A percentile compares a stretch with the other conserved stretches of the same genome.
Evolutionary conservation across 2,797 vertebrate genomes (phyloP).

Genomic region (Squalus acanthias): DNA sequence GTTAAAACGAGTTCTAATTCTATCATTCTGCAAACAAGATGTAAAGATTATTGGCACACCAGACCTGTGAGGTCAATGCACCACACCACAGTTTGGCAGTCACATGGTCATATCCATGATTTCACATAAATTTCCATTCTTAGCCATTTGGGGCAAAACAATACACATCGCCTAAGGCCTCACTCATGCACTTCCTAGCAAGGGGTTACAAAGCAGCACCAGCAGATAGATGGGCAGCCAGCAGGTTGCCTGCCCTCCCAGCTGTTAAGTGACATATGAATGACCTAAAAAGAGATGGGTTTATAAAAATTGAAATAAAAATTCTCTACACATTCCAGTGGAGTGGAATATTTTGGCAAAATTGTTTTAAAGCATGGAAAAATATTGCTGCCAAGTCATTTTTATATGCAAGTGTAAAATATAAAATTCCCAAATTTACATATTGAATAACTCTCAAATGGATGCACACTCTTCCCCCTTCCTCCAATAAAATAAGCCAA

Average conservation of each 20-base stretch:
- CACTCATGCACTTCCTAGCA: not conserved
- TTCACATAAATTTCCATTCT: not conserved
- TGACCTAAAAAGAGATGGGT: not conserved
- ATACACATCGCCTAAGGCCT: not conserved
- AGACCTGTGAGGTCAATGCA: not conserved
- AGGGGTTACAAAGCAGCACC: not conserved
- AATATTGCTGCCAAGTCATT: not conserved
- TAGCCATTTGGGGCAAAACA: not conserved
- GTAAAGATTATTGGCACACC: not conserved
- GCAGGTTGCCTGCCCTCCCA: not conserved
- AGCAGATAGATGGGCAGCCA: not conserved
- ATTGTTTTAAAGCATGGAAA: not conserved
- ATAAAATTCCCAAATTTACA: not conserved
- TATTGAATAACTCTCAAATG: not conserved
- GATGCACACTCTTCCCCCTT: not conserved
- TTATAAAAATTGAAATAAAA: not conserved
- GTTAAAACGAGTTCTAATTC: not conserved
- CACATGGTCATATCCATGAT: not conserved
- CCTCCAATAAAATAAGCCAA: not conserved
- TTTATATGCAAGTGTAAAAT: not conserved
- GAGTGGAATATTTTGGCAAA: not conserved
- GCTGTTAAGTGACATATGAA: not conserved
- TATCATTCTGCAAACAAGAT: not conserved
- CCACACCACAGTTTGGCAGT: not conserved
- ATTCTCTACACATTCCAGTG: not conserved